Conservation (phyloP, 2,888 invertebrate species). For the Ochropleura leucogaster region DNA sequence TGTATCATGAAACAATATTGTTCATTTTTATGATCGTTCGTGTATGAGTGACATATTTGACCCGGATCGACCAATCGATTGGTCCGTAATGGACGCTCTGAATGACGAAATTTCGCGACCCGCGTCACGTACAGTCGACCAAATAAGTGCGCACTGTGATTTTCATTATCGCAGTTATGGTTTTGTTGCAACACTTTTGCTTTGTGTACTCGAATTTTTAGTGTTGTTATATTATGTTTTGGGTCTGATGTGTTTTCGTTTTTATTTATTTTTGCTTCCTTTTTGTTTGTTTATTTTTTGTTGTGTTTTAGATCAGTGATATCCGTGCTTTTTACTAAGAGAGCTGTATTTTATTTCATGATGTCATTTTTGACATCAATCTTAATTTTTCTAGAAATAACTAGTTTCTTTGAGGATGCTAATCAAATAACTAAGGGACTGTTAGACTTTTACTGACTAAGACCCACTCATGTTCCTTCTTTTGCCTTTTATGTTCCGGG, state of each 20-base stretch:
- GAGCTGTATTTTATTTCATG: neutral
- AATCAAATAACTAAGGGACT: too few relatives aligned
- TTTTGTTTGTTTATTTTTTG: constrained; percentile 26
- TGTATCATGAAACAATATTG: constrained; percentile 61
- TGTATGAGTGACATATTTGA: constrained; percentile 65
- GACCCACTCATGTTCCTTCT: too few relatives aligned
- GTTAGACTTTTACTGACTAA: too few relatives aligned
- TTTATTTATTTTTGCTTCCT: constrained; percentile 26
- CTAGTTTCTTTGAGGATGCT: too few relatives aligned
- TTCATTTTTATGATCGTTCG: constrained; percentile 58
- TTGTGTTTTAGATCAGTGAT: neutral
- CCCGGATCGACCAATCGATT: constrained; percentile 71
- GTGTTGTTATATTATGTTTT: constrained; percentile 53
- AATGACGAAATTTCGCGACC: constrained; percentile 67
- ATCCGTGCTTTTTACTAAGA: neutral
- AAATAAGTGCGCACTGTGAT: constrained; percentile 74
- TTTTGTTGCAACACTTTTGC: constrained; percentile 59
- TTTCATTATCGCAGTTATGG: constrained; percentile 71
- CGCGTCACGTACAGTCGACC: constrained; percentile 72
- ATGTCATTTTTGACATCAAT: neutral
- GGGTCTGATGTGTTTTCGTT: constrained; percentile 53
- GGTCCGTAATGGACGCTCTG: constrained; percentile 62
- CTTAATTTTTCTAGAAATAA: too few relatives aligned
- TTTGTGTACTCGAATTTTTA: constrained; percentile 55
- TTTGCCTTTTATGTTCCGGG: too few relatives aligned